These are phyloP conservation scores for Agelas oroides DNA, from an alignment of 37 sponge, comb jelly and placozoan genomes.

Conservation along the genomic window DNA sequence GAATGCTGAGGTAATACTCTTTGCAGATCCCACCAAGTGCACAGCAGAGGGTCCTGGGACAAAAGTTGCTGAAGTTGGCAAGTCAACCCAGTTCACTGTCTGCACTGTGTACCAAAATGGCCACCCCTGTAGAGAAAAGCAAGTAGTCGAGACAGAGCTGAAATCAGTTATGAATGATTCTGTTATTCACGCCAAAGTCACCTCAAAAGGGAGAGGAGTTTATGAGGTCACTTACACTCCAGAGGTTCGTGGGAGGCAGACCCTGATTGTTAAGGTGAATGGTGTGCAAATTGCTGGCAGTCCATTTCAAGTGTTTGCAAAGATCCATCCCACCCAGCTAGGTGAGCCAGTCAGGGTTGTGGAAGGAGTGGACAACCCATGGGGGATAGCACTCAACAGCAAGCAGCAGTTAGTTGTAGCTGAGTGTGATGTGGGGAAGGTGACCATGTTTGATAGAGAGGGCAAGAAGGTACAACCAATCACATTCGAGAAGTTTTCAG, in stretches of 20 bases:
- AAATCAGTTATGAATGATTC: constrained; percentile 11
- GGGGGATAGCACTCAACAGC: constrained; percentile 10
- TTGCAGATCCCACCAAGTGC: constrained; percentile 7
- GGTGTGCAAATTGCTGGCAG: constrained; percentile 18
- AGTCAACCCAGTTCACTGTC: background rate
- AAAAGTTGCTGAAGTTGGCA: constrained; percentile 21
- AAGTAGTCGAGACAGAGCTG: background rate
- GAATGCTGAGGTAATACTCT: background rate
- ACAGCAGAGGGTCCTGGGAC: background rate
- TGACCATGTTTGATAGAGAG: constrained; percentile 10
- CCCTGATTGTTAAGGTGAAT: constrained; percentile 17
- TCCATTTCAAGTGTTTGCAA: constrained; percentile 24
- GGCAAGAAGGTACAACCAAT: constrained; percentile 6
- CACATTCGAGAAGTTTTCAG: background rate
- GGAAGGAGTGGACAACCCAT: background rate
- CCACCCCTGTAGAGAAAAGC: no score
- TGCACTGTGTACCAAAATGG: background rate
- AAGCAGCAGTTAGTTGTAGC: constrained; percentile 7
- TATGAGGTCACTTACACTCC: constrained; percentile 22
- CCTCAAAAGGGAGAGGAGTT: background rate
- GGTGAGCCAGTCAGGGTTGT: constrained; percentile 20
- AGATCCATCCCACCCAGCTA: constrained; percentile 34
- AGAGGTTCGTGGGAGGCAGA: constrained; percentile 20
- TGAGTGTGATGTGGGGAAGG: background rate
- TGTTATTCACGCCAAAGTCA: background rate